Base-by-base conservation (phyloP, 2,888 invertebrate species). In the Athalia circularis region DNA sequence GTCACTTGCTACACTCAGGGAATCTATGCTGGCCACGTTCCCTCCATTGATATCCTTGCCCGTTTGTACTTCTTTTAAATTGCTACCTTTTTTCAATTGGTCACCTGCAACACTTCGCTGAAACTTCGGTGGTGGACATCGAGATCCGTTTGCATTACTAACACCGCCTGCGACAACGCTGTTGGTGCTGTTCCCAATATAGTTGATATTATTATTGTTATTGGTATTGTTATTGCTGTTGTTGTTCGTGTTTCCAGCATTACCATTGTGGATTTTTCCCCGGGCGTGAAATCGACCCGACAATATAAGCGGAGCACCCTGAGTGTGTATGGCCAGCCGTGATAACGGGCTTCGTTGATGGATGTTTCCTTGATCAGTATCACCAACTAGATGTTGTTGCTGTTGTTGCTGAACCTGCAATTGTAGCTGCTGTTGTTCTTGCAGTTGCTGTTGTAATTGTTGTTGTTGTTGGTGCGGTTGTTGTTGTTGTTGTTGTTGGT, bases 271-370 rank as follows among this genome's bases (percentile, higher is more conserved):
- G 45, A 83, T 90, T 87, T 93, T 93, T 87, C 91, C 90, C 82
- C 92, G 91, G 81, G 87, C 88, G 86, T 91, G 92, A 89, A 93
- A 94, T 84, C 93, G 92, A 83, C 94, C 93, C 84, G 95, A 92
- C 80, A 96, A 92, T 83, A 96, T 95, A 81, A 97, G 92, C n/a
- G 97, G 96, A 65, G 95, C 95, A 64, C 96, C 96, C 88, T 96
- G 96, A 5, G 96, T 95, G 90, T 96, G 96, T 86, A 95, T 94
- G 11, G 96, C 96, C 81, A 96, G 90, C 85, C 95, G 94, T 8
- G 96, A 94, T 81, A 96, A 93, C 64, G 94, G 93, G 82, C 93
- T 88, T 47, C 87, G 92, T 77, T 85, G 87, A 77, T 86, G 87
- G 78, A 85, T 79, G 81, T 78, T 50, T 74, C 78, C 80, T 70